Evolutionary conservation across 2,113 vertebrate genomes (phyloP).

Genomic region (Lepus europaeus): DNA sequence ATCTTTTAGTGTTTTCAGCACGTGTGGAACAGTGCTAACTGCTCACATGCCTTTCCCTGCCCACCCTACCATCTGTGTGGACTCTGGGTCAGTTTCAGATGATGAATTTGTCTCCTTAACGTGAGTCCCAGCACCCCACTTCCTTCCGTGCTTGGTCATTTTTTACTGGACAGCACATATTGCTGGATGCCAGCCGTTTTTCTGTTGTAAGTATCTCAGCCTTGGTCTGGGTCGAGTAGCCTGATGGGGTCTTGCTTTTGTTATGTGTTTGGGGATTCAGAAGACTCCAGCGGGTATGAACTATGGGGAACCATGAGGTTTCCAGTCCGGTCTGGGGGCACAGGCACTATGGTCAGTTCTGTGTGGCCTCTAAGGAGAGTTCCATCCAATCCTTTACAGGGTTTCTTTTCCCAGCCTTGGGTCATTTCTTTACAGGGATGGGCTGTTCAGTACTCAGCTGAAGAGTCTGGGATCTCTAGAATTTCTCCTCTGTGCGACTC

Average conservation of each 20-base stretch:
- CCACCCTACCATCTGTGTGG: neutral
- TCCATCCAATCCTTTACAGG: neutral
- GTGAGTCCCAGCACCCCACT: neutral
- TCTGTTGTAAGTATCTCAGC: constrained; percentile 5
- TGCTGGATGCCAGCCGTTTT: neutral
- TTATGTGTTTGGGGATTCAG: neutral
- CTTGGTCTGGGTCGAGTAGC: neutral
- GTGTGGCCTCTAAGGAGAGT: neutral
- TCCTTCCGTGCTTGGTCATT: neutral
- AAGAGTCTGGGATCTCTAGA: neutral
- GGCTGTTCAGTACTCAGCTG: neutral
- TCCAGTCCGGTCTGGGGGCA: neutral
- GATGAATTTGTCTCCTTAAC: neutral
- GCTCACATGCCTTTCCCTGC: neutral
- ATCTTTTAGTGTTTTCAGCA: too few relatives aligned
- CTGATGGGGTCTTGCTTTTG: neutral
- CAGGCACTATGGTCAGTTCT: constrained; percentile 1
- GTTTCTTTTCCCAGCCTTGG: neutral
- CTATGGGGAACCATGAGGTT: neutral
- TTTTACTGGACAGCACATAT: constrained; percentile 19
- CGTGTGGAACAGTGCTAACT: neutral
- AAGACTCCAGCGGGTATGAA: neutral
- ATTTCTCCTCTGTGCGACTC: neutral
- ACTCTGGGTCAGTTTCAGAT: neutral
- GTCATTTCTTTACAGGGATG: neutral